Conservation (phyloP, 1,140 invertebrate genomes). For the Drosophila erecta region DNA sequence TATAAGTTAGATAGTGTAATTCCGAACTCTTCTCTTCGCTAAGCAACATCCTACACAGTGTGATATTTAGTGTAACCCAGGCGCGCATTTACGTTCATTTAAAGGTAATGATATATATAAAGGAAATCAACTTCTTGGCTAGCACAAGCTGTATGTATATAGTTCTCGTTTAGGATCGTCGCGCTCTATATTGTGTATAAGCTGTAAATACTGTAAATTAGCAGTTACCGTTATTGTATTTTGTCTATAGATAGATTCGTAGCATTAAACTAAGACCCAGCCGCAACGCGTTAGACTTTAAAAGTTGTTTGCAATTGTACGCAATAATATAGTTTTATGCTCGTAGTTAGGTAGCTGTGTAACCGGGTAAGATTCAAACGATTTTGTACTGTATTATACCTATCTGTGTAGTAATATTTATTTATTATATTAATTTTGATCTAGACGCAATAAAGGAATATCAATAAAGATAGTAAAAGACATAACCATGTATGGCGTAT, state of each 20-base stretch:
- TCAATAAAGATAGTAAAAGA: slow-evolving; percentile 67
- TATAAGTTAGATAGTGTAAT: slow-evolving; percentile 61
- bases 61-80: slow-evolving; percentile 84
- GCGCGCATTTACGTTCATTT: slow-evolving; percentile 52
- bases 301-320: slow-evolving; percentile 63
- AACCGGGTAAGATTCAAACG: slow-evolving; percentile 35
- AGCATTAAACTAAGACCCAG: slow-evolving; percentile 22
- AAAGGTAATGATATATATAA: slow-evolving; percentile 11
- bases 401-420: slow-evolving; percentile 72
- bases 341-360: slow-evolving; percentile 37
- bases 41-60: slow-evolving; percentile 84
- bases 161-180: slow-evolving; percentile 41
- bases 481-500: neutral
- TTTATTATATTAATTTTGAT: slow-evolving; percentile 76
- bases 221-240: slow-evolving; percentile 80
- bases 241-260: slow-evolving; percentile 54
- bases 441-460: slow-evolving; percentile 76
- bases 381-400: slow-evolving; percentile 51
- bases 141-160: slow-evolving; percentile 67
- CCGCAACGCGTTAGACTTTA: slow-evolving; percentile 52
- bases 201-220: slow-evolving; percentile 77
- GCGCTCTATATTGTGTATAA: slow-evolving; percentile 45
- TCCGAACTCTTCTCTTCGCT: slow-evolving; percentile 60
- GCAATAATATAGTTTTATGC: slow-evolving; percentile 41
- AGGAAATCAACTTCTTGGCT: slow-evolving; percentile 35